Base-by-base conservation (phyloP, 1,140 invertebrate genomes). In the Drosophila truncata region DNA sequence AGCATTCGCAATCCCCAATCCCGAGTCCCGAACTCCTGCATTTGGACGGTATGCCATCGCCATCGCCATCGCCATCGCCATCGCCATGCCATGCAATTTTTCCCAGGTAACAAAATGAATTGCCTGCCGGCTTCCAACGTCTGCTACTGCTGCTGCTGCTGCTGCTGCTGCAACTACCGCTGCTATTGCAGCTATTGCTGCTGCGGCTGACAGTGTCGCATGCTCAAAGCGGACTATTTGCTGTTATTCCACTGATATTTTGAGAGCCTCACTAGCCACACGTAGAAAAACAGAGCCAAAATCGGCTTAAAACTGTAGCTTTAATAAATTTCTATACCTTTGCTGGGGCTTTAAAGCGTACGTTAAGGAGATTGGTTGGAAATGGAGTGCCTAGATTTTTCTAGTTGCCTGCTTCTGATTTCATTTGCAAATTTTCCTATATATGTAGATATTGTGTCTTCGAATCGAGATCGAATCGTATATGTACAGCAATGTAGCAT, bases 101-200 rank as follows among this genome's bases (percentile, higher is more conserved):
- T 87, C 72, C 80, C 84, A 87, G 84, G 85, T 87, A 87, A 87
- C 84, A 88, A 88, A 88, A 88, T 90, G 84, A 90, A 88, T 88
- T 87, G 83, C 83, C 80, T 78, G 63, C 70, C 65, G 79, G 82
- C 69, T 39, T 39, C 63, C 39, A 31, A 37, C 50, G 35, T 31
- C 47, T 64, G 27, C 60, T 55, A 37, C 63, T 64, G 35, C 33
- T 54, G 16, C 46, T 33, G 33, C 58, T 77, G 37, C 42, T 59
- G 27, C 61, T 61, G 65, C 47, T 54, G 29, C 62, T 78, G 52
- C 62, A 64, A n/a, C 47, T 31, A 50, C 49, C 54, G 49, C 52
- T 37, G 55, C 47, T 80, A 35, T 33, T 29, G 42, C 75, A 50
- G 27, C 47, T 31, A 50, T 31, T 82, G 44, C 50, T 62, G 52